phyloP scores from a whole-genome alignment of 1,140 invertebrate species.

The Copidosoma floridanum region DNA sequence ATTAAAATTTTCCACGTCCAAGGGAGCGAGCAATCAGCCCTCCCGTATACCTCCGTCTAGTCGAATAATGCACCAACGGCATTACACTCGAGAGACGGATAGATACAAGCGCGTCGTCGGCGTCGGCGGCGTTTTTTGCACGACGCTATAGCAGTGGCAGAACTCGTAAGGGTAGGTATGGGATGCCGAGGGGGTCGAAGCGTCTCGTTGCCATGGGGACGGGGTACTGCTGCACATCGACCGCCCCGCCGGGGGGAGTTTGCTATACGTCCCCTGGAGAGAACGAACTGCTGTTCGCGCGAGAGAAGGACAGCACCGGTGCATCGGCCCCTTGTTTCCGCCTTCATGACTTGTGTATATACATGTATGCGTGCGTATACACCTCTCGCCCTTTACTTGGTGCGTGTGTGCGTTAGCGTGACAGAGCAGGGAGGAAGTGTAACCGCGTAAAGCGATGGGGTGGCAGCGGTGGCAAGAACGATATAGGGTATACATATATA shows the following conservation, averaged over 20 bases:
- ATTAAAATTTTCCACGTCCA: no score
- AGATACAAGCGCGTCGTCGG: not conserved
- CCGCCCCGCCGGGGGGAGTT: slow-evolving; percentile 39
- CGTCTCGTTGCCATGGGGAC: slow-evolving; percentile 56
- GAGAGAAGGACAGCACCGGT: slow-evolving; percentile 25
- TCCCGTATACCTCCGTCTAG: no score
- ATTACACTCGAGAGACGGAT: not conserved
- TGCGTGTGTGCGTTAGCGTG: not conserved
- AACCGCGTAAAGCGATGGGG: no score
- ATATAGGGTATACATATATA: no score
- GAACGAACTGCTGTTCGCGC: not conserved
- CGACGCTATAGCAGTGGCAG: not conserved
- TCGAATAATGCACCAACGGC: no score
- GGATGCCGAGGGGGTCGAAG: slow-evolving; percentile 35
- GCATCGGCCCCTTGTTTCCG: slow-evolving; percentile 36
- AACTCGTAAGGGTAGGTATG: no score
- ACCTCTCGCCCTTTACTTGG: slow-evolving; percentile 4
- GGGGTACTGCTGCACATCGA: slow-evolving; percentile 52
- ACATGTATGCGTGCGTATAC: no score
- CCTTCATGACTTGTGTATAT: not conserved
- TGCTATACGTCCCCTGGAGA: slow-evolving; percentile 6
- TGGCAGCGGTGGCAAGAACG: no score
- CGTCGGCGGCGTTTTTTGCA: slow-evolving; percentile 2
- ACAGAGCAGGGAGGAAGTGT: no score
- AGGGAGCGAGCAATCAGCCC: no score